A percentile compares a stretch with the other conserved stretches of the same genome.
phyloP scores from a whole-genome alignment of 2,797 vertebrate genomes.

The Leptodactylus fallax region DNA sequence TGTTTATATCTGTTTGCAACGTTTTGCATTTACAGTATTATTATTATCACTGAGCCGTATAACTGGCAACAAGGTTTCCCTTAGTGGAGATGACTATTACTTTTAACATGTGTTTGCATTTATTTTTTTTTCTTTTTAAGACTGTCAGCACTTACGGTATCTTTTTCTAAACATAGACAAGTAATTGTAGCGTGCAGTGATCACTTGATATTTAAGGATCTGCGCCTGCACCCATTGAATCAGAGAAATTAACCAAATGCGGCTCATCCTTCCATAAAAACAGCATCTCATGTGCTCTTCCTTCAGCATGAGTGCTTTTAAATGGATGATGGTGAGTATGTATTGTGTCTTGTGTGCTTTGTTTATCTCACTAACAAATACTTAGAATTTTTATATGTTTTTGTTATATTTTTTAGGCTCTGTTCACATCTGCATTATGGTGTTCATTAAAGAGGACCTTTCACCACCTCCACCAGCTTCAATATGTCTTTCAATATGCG shows the following conservation, averaged over 20 bases:
- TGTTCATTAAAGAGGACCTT: too few species aligned
- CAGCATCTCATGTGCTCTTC: slow-evolving; percentile 40
- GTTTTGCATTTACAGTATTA: background rate
- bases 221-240: slow-evolving; percentile 46
- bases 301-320: slow-evolving; percentile 28
- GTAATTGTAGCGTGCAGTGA: slow-evolving; percentile 54
- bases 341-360: background rate
- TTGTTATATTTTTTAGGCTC: background rate
- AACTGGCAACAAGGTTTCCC: background rate
- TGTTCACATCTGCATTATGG: too few species aligned
- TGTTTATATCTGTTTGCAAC: slow-evolving; percentile 1
- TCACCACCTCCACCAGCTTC: too few species aligned
- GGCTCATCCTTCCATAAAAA: slow-evolving; percentile 44
- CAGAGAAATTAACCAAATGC: slow-evolving; percentile 43
- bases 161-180: slow-evolving; percentile 55
- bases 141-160: slow-evolving; percentile 39
- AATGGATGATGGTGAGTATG: background rate
- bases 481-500: too few species aligned
- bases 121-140: slow-evolving; percentile 26
- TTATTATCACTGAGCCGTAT: background rate
- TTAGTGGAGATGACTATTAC: slow-evolving; percentile 9
- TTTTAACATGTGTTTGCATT: slow-evolving; percentile 23
- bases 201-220: slow-evolving; percentile 59
- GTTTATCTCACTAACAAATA: background rate
- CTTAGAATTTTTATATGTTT: background rate